Base-by-base conservation (phyloP, 1,140 invertebrate genomes). In the Heliconius melpomene region DNA sequence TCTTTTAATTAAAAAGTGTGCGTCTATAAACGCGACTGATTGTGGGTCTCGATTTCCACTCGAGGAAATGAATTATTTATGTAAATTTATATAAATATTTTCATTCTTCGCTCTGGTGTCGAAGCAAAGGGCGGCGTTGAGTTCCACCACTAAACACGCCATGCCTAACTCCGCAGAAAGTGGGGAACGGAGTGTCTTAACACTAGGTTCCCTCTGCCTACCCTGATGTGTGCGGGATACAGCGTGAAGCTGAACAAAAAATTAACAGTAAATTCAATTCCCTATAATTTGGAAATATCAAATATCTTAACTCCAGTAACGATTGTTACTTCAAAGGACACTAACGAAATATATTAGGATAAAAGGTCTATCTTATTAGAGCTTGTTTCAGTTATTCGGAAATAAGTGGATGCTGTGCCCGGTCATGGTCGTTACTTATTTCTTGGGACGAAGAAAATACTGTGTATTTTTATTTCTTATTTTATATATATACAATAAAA, bases 261-360 rank as follows among this genome's bases (percentile, higher is more conserved):
- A 26, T 26, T 0, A 8, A 60, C 7, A 60, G 8, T 26, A 11
- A 54, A 18, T 2, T 60, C 9, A 23, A 23, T 8, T 26, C 9
- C 3, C 57, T 23, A 26, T 26, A 26, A 26, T 60, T 60, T 60
- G 57, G 20, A 9, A 26, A 60, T 60, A 60, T 60, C n/a, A n/a
- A 60, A 60, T 60, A 60, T 9, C 54, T 11, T 23, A 9, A 60
- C 9, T 60, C n/a, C 57, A 9, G 57, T 60, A 60, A 60, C 57
- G 8, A 60, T 60, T 26, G 57, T 60, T 60, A 60, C 20, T 60
- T 60, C 57, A 60, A 60, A 60, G 57, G 9, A 23, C 20, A 23
- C 16, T 60, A 60, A 60, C 23, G 57, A 60, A 23, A 60, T 60
- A 60, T 60, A 60, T 60, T 60, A 60, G 57, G 57, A 60, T 60